These are phyloP conservation scores for Diadema setosum DNA, from an alignment of 35 echinoderm and acorn worm species.

Conservation along the genomic window DNA sequence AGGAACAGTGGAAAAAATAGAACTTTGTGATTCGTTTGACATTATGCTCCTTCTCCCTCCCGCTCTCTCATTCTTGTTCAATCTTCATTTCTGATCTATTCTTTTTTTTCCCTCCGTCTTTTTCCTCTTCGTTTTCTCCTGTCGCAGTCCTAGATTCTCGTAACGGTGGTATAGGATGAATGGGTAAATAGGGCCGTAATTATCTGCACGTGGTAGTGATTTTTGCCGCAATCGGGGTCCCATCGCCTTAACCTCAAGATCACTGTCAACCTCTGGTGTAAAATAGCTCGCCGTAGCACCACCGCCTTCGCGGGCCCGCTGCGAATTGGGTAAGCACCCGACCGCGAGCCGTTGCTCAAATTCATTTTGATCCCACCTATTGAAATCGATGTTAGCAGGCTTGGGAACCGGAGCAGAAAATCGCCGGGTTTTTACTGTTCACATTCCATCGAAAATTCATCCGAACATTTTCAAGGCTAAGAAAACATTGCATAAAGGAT, in stretches of 20 bases:
- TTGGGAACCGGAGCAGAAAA: background rate
- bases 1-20: no score
- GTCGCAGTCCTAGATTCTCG: no score
- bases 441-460: background rate
- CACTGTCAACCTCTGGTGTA: background rate
- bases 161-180: no score
- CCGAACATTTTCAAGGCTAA: no score
- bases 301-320: background rate
- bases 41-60: no score
- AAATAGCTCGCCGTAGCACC: background rate
- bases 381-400: conserved; percentile 1
- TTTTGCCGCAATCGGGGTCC: background rate
- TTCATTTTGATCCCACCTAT: background rate
- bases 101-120: no score
- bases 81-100: no score
- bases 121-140: no score
- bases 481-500: no score
- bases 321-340: background rate
- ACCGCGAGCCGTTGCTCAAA: background rate
- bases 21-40: no score
- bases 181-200: background rate
- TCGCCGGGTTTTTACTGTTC: no score
- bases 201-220: background rate
- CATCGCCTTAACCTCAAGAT: background rate
- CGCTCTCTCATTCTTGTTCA: no score